Evolutionary conservation across 2,888 invertebrate species (phyloP).

Genomic region (Chelonus formosanus): DNA sequence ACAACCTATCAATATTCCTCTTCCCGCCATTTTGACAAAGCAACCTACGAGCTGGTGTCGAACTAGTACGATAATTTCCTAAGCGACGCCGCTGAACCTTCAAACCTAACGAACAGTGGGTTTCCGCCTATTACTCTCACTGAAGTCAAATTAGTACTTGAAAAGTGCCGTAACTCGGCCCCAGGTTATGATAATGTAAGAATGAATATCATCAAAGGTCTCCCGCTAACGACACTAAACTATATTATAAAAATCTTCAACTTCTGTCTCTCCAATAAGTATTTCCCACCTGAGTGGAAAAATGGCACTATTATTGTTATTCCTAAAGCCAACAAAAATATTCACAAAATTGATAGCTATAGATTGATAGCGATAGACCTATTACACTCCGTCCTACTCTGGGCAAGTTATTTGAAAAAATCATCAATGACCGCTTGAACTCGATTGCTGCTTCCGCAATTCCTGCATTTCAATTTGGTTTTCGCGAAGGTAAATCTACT

Average conservation of each 20-base stretch:
- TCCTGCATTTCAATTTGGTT: conserved; percentile 13
- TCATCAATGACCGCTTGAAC: conserved; percentile 16
- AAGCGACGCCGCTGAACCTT: no score
- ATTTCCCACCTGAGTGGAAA: conserved; percentile 8
- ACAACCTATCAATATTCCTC: background rate
- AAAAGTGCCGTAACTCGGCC: conserved; percentile 29
- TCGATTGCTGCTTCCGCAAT: background rate
- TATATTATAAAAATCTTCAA: conserved; percentile 19
- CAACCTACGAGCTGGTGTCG: background rate
- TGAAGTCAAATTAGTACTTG: no score
- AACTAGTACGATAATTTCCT: no score
- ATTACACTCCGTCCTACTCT: conserved; percentile 1
- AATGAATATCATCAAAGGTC: conserved; percentile 13
- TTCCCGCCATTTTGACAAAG: background rate
- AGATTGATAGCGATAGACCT: no score
- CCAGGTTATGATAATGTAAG: conserved; percentile 22
- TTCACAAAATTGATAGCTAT: conserved; percentile 16
- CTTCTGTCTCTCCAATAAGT: conserved; percentile 3
- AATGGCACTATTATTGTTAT: conserved; percentile 15
- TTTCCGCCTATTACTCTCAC: no score
- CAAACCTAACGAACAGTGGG: no score
- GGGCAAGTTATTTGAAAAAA: conserved; percentile 24
- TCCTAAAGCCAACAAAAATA: conserved; percentile 24
- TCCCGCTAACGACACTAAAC: no score
- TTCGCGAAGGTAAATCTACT: conserved; percentile 25